A percentile compares a stretch with the other conserved stretches of the same genome.
Conservation (phyloP, 2,797 vertebrate genomes). For the Limnodromus scolopaceus region DNA sequence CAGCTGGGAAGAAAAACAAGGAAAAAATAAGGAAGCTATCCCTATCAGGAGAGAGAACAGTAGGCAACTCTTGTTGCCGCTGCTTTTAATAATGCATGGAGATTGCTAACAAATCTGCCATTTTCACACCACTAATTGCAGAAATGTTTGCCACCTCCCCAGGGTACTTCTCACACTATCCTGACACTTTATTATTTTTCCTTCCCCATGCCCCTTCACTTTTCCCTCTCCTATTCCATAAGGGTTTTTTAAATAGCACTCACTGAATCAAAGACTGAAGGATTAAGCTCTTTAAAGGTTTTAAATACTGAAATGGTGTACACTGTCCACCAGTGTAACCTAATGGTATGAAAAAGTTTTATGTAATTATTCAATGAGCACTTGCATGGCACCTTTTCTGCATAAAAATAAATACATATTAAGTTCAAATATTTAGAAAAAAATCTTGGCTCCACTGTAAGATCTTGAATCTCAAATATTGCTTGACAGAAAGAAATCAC, state of each 20-base stretch:
- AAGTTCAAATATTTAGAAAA: neutral
- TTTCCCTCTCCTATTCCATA: neutral
- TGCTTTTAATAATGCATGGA: conserved; percentile 33
- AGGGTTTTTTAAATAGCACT: neutral
- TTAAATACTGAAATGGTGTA: neutral
- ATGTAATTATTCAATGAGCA: neutral
- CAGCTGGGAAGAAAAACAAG: conserved; percentile 27
- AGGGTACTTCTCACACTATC: conserved; percentile 49
- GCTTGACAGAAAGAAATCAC: neutral
- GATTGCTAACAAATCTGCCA: conserved; percentile 32
- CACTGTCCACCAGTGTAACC: neutral
- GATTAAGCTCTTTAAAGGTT: neutral
- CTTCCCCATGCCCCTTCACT: neutral
- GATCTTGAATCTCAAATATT: neutral
- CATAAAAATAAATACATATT: neutral
- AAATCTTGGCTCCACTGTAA: neutral
- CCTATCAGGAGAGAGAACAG: neutral
- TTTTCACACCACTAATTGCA: conserved; percentile 65
- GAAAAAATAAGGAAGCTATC: conserved; percentile 1
- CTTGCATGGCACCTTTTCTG: neutral
- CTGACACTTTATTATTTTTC: conserved; percentile 9
- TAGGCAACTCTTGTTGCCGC: conserved; percentile 4
- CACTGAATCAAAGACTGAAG: neutral
- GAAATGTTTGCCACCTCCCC: conserved; percentile 49
- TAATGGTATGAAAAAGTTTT: neutral